Evolutionary conservation across 2,113 vertebrate species (phyloP), one percentile per base, ranked within the genome.

Genomic region (Pyrgilauda ruficollis): DNA sequence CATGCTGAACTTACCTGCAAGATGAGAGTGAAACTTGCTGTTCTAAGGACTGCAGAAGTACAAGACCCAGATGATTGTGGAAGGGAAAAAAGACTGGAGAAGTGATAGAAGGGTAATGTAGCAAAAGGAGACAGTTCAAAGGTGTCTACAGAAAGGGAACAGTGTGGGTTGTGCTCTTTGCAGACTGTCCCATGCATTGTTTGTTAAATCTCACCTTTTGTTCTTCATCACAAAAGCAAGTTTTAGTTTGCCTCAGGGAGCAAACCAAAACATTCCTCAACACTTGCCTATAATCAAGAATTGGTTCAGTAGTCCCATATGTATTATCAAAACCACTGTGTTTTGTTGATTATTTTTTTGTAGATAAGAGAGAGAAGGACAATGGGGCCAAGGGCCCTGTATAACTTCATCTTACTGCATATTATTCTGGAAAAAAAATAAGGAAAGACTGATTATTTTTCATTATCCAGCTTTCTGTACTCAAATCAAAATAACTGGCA

Each of bases 21-120:
- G 39, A 19, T 39, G 15, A 28, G 53, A 68, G 33, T 68, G 46
- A 46, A 78, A 53, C 8, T 61, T 0, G 0, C 11, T 39, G 11
- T 46, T 69, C 46, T 44, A 39, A 61, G 8, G 27, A 52, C 14
- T 10, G 33, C 39, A 28, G 46, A 33, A 59, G 46, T 23, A 52
- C 22, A 77, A 46, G 53, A 76, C 8, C 13, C 9, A 17, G 14
- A 28, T 22, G 46, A 23, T 8, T 69, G 27, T 53, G 39, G 33
- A 69, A 53, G 18, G 30, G 33, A 21, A 44, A 68, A 77, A 69
- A 52, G 6, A 61, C 19, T 44, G 33, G 33, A 46, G 27, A 33
- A 61, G 33, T 33, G 37, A 33, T 46, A 69, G 2, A 26, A 61
- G 46, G 12, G 33, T 77, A 44, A 16, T 37, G 17, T 44, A 44